Conservation (phyloP, 1,140 invertebrate species). For the Drosophila subpulchrella region DNA sequence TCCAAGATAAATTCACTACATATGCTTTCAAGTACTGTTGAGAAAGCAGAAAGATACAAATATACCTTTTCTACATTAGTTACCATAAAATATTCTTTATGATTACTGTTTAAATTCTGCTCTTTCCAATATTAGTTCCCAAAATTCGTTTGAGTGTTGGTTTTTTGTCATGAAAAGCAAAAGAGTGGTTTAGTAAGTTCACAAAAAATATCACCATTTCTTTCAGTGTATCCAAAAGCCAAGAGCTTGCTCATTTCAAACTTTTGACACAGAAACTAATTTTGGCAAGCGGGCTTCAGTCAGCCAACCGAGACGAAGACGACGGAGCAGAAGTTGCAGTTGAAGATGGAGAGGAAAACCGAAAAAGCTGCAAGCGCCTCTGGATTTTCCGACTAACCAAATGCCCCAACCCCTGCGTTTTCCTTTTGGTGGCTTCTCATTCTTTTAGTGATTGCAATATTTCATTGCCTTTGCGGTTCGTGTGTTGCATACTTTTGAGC, state of each 20-base stretch:
- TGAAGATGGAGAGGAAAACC: conserved; percentile 9
- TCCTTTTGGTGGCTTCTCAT: conserved; percentile 72
- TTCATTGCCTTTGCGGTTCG: conserved; percentile 82
- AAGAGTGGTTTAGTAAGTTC: no score
- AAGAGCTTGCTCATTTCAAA: conserved; percentile 80
- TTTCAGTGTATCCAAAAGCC: conserved; percentile 12
- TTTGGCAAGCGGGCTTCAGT: conserved; percentile 76
- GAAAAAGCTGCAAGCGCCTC: conserved; percentile 23
- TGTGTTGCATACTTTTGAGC: conserved; percentile 80
- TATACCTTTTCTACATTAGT: no score
- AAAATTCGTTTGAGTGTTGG: no score
- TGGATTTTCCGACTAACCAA: conserved; percentile 25
- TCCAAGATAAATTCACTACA: no score
- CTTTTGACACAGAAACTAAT: conserved; percentile 83
- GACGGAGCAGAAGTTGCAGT: conserved; percentile 1
- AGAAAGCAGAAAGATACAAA: no score
- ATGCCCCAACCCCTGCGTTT: not conserved
- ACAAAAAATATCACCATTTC: not conserved
- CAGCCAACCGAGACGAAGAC: conserved; percentile 55
- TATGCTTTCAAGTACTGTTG: no score
- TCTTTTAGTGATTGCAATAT: conserved; percentile 83
- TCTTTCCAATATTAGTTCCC: no score
- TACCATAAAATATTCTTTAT: no score
- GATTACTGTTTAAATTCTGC: no score
- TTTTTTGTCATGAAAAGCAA: no score